Evolutionary conservation across 2,113 vertebrate genomes (phyloP), one percentile per base, ranked within the genome.

Genomic region (Sorex fumeus): DNA sequence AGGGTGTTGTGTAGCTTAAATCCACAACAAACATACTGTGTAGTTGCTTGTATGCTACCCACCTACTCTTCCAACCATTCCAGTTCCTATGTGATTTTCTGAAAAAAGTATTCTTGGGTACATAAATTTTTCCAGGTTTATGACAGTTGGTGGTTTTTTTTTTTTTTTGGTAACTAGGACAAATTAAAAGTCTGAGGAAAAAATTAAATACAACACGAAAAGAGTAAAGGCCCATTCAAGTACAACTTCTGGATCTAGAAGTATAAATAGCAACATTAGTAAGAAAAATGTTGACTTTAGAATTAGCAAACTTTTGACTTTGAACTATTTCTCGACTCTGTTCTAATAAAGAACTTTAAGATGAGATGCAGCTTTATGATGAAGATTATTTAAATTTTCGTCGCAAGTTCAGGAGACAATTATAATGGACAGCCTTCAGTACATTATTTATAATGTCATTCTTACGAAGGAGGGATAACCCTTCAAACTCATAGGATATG

Each of bases 241-340:
- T 79, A 86, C 47, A 77, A n/a, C 47, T 69, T 13, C 81, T 67
- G 62, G 77, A 34, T 40, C 66, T 25, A 76, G 25, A 84, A 87
- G 64, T 34, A 32, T 89, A 89, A 94, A 40, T 40, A 40, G 40
- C 95, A 91, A 91, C 87, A 27, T 74, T 71, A 77, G 70, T 70
- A 57, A 90, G 91, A 67, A 91, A 94, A 90, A 90, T 82, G 69
- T 92, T 92, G 89, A 84, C 77, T 88, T 80, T 64, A 34, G 84
- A 72, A 60, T 91, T 72, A 80, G 90, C 89, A 50, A 53, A 43
- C 84, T 93, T 92, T 74, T 86, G 87, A 87, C 87, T 95, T 78
- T 74, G 88, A 66, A 64, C 36, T 84, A 1, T 47, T 91, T 92
- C 34, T 88, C 78, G 93, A 36, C 86, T 25, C 86, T 25, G 32